Evolutionary conservation across 1,140 invertebrate species (phyloP).

Genomic region (Formica selysi): DNA sequence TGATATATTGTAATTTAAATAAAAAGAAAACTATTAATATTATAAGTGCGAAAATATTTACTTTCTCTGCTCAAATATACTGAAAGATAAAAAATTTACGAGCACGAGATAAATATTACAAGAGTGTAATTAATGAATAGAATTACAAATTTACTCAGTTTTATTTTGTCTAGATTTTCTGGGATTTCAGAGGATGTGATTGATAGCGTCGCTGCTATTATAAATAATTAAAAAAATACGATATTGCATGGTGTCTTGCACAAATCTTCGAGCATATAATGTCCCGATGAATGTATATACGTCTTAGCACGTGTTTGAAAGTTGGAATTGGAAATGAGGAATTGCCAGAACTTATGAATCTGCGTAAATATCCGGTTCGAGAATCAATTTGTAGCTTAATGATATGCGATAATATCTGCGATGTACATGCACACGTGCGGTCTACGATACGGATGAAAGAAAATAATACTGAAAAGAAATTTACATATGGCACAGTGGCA

Average conservation of each 20-base stretch:
- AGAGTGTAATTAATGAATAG: not conserved
- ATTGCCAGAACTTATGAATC: not conserved
- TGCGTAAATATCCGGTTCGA: not conserved
- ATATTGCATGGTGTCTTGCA: not conserved
- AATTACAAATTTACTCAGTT: not conserved
- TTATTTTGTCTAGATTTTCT: not conserved
- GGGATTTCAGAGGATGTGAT: not conserved
- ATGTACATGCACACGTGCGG: not conserved
- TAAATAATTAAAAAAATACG: conserved; percentile 26
- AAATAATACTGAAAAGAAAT: not conserved
- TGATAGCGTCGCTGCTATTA: not conserved
- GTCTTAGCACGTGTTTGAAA: conserved; percentile 30
- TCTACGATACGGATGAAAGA: not conserved
- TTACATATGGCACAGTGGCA: not conserved
- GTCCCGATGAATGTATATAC: not conserved
- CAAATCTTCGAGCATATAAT: not conserved
- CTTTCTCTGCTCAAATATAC: not conserved
- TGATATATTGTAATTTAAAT: no score
- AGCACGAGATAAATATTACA: not conserved
- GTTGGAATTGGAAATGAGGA: not conserved
- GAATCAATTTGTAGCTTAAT: not conserved
- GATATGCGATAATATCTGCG: not conserved
- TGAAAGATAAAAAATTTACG: not conserved
- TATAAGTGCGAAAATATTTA: no score
- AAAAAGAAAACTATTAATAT: no score